phyloP scores from a whole-genome alignment of 1,140 invertebrate species.

The Drosophila tropicalis region DNA sequence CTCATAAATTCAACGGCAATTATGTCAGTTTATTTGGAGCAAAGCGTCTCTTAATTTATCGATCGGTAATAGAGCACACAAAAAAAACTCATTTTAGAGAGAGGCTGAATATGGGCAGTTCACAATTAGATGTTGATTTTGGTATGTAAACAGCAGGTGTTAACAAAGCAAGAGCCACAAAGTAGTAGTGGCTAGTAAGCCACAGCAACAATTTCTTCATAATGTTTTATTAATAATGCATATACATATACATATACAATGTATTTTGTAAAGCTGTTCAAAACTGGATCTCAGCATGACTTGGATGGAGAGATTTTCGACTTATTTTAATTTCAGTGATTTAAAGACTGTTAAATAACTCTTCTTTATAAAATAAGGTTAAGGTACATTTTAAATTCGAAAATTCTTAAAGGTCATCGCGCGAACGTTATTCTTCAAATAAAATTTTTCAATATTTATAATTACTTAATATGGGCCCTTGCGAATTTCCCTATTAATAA shows the following conservation, averaged over 20 bases:
- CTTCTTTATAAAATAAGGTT: too few species aligned
- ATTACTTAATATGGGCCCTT: too few species aligned
- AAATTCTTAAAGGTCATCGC: too few species aligned
- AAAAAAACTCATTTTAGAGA: not conserved
- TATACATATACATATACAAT: not conserved
- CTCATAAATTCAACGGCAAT: conserved; percentile 76
- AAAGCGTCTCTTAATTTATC: conserved; percentile 77
- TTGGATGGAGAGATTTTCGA: not conserved
- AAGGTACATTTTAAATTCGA: too few species aligned
- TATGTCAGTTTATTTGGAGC: conserved; percentile 82
- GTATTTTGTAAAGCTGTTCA: conserved; percentile 53
- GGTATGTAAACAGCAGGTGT: conserved; percentile 77
- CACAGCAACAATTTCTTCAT: conserved; percentile 42
- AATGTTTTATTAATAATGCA: conserved; percentile 68
- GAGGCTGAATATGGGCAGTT: conserved; percentile 65
- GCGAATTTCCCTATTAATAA: too few species aligned
- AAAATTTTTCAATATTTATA: too few species aligned
- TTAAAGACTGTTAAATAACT: too few species aligned
- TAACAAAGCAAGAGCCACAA: conserved; percentile 49
- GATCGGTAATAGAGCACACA: conserved; percentile 15
- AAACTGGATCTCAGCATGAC: conserved; percentile 45
- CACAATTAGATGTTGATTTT: conserved; percentile 77
- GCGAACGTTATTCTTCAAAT: too few species aligned
- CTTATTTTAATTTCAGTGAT: too few species aligned
- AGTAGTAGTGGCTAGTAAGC: too few species aligned